Evolutionary conservation across 2,888 invertebrate species (phyloP).

Genomic region (Acanthosepion lycidas): DNA sequence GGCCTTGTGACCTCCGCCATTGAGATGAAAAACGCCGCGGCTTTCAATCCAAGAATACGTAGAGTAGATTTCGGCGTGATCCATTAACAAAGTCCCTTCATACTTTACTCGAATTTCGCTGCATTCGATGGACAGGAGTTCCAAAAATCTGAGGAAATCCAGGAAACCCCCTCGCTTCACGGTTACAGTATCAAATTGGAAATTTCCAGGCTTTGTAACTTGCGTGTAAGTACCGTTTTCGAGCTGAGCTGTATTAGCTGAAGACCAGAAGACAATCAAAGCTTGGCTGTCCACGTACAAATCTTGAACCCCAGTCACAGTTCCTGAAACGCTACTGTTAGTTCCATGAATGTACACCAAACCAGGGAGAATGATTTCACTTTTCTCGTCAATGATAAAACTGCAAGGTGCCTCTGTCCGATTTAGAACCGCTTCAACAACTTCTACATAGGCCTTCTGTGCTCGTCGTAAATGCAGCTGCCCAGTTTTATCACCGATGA

Average conservation of each 20-base stretch:
- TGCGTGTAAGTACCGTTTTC: conserved; percentile 57
- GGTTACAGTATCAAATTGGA: conserved; percentile 59
- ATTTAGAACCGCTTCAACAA: conserved; percentile 62
- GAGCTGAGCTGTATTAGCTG: conserved; percentile 62
- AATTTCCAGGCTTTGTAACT: conserved; percentile 58
- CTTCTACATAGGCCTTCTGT: conserved; percentile 63
- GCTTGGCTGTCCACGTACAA: conserved; percentile 60
- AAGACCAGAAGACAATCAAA: conserved; percentile 58
- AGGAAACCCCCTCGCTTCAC: conserved; percentile 59
- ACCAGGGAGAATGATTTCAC: conserved; percentile 61
- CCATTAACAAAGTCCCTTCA: conserved; percentile 62
- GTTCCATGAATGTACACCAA: conserved; percentile 66
- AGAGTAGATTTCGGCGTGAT: conserved; percentile 60
- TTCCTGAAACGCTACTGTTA: conserved; percentile 61
- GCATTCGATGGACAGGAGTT: conserved; percentile 54
- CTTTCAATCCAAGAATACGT: conserved; percentile 66
- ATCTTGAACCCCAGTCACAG: conserved; percentile 59
- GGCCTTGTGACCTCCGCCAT: conserved; percentile 59
- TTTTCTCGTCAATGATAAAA: conserved; percentile 61
- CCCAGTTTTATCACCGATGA: conserved; percentile 66
- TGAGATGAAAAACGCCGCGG: conserved; percentile 62
- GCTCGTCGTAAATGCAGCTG: conserved; percentile 58
- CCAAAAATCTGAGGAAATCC: conserved; percentile 57
- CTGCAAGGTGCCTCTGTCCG: conserved; percentile 65
- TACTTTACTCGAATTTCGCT: conserved; percentile 64